Percentiles rank a stretch among this genome's conserved stretches.
phyloP scores from a whole-genome alignment of 1,140 invertebrate genomes.

The Drosophila miranda region DNA sequence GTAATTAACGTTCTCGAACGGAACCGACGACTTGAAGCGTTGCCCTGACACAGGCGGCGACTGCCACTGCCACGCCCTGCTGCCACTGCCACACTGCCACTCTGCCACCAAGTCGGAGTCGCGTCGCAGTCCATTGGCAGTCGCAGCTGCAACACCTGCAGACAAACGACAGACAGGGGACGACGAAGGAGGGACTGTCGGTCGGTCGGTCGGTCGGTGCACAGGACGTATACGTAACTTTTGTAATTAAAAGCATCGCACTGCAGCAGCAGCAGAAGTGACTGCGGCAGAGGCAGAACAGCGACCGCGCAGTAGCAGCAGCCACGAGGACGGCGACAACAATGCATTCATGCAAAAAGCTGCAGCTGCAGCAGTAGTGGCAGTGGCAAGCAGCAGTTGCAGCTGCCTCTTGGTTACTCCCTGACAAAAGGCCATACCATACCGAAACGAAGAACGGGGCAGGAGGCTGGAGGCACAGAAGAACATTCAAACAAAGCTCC shows the following conservation, averaged over 20 bases:
- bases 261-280: conserved; percentile 38
- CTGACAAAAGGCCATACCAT: conserved; percentile 36
- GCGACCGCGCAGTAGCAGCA: conserved; percentile 1
- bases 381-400: conserved; percentile 36
- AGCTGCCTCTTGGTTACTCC: conserved; percentile 47
- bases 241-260: conserved; percentile 78
- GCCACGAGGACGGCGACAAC: conserved; percentile 33
- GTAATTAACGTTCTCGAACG: conserved; percentile 79
- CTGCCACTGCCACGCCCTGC: conserved; percentile 12
- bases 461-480: background rate
- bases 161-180: conserved; percentile 43
- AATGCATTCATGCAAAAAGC: conserved; percentile 69
- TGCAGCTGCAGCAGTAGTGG: conserved; percentile 21
- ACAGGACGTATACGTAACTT: conserved; percentile 76
- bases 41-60: conserved; percentile 32
- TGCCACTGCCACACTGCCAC: conserved; percentile 29
- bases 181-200: conserved; percentile 21
- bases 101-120: conserved; percentile 21
- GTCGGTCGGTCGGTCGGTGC: conserved; percentile 27
- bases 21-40: conserved; percentile 74
- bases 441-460: conserved; percentile 3
- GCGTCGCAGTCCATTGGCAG: conserved; percentile 52
- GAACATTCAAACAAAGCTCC: conserved; percentile 65
- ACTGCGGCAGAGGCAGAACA: conserved; percentile 1
- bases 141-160: conserved; percentile 74